Percentiles rank a stretch among this genome's conserved stretches.
phyloP scores from a whole-genome alignment of 92 coral and sea anemone genomes.

The Anthopleura xanthogrammica region DNA sequence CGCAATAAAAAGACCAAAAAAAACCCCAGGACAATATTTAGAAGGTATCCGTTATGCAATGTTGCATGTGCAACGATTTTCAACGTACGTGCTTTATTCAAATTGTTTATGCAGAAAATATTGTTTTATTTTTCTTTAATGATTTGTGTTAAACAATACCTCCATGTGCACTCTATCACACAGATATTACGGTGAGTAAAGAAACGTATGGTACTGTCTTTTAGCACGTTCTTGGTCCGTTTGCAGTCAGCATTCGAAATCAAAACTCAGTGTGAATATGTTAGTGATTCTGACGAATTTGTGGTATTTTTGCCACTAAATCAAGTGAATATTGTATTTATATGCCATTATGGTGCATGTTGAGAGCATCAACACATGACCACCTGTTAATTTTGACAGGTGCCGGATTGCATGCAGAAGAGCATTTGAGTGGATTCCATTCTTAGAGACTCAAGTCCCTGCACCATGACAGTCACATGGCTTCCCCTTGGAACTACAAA shows the following conservation, averaged over 20 bases:
- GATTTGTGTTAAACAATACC: neutral
- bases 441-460: neutral
- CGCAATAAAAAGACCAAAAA: no score
- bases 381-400: neutral
- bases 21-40: no score
- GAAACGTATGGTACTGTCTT: no score
- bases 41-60: neutral
- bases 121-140: neutral
- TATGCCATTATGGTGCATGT: neutral
- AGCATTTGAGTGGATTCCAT: neutral
- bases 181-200: neutral
- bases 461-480: neutral
- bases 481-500: neutral
- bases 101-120: neutral
- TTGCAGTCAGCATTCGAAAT: no score
- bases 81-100: neutral
- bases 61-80: neutral
- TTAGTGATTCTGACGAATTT: no score
- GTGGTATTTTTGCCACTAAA: no score
- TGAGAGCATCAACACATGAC: neutral
- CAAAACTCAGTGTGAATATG: no score
- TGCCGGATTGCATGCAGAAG: neutral
- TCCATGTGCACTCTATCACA: neutral
- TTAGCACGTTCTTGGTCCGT: no score
- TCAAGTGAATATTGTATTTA: no score